Base-by-base conservation (phyloP, 2,888 invertebrate genomes). In the Papilio demoleus region DNA sequence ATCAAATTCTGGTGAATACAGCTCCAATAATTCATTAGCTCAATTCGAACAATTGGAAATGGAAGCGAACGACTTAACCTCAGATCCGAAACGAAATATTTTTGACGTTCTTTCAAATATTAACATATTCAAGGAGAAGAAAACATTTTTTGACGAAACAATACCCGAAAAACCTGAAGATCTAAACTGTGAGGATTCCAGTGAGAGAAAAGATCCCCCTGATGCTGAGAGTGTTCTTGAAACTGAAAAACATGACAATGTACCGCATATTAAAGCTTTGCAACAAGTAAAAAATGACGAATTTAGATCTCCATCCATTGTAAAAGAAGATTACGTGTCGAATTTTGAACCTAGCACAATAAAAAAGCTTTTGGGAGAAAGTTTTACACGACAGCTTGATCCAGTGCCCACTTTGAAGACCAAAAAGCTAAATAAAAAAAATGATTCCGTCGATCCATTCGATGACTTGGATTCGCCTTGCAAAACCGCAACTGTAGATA, bases 11-110 rank as follows among this genome's bases (percentile, higher is more conserved):
- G 75, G 27, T 4, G 27, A 12, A 14, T 38, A 65, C 14, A 68
- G 77, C 12, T 82, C 78, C 66, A 82, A 89, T 45, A 80, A 73
- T 65, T 91, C 91, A 0, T 73, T 89, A 8, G 76, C 75, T 4
- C 85, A 88, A 56, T 90, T 90, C 70, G 89, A 90, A 73, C 79
- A 83, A 56, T 67, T 88, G 36, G 89, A 89, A 77, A 75, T 77
- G 34, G 87, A 81, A 50, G 70, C 84, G 0, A 82, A 79, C 8
- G 67, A 69, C 4, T 71, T 71, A 63, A 56, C 78, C 12, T 58
- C 34, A 14, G 72, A 77, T 8, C 38, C 22, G 9, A 73, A 68
- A 70, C 8, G 70, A 58, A 70, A 76, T 14, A 69, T 70, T 19
- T 72, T 72, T 31, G 73, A 73, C 4, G 70, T 71, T 36, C 81